Conservation (phyloP, 2,797 vertebrate genomes). For the Lycodopsis pacificus region DNA sequence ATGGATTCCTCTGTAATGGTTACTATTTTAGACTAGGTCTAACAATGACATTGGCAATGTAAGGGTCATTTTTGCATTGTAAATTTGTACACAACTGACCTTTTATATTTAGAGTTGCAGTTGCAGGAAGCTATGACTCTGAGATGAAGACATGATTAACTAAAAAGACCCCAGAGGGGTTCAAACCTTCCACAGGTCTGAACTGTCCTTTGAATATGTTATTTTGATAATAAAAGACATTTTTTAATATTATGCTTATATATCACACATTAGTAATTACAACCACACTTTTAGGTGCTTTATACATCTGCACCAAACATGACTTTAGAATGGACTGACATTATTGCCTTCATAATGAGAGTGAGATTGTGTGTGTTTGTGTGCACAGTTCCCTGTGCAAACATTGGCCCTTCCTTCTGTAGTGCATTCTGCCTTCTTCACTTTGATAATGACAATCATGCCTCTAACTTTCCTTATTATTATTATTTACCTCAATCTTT, state of each 20-base stretch:
- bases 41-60: background rate
- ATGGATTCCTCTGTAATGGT: background rate
- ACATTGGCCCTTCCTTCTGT: slow-evolving; percentile 15
- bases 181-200: background rate
- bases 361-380: slow-evolving; percentile 1
- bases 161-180: background rate
- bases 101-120: background rate
- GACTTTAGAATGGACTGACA: background rate
- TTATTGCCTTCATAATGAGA: background rate
- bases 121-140: background rate
- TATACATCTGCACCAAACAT: background rate
- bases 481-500: background rate
- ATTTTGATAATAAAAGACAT: background rate
- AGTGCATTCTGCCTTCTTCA: slow-evolving; percentile 2
- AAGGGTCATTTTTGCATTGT: background rate
- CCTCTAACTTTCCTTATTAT: slow-evolving; percentile 3
- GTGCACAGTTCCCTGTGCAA: background rate
- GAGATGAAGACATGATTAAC: background rate
- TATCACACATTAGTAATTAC: background rate
- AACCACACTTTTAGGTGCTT: background rate
- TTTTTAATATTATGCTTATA: background rate
- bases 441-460: slow-evolving; percentile 14
- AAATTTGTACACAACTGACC: background rate
- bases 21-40: background rate
- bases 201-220: background rate